Base-by-base conservation (phyloP, 2,888 invertebrate genomes). In the Diloba caeruleocephala region DNA sequence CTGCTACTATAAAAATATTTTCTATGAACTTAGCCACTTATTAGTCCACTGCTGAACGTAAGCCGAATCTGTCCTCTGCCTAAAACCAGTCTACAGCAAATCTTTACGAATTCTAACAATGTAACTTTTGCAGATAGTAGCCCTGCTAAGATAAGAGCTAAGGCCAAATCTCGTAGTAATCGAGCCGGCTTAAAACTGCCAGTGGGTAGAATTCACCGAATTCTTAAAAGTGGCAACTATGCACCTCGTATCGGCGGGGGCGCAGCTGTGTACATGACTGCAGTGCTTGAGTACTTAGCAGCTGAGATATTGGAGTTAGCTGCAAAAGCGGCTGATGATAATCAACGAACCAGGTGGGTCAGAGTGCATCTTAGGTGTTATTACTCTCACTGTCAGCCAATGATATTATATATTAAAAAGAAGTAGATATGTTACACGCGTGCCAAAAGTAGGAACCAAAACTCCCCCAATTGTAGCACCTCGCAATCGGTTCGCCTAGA, bases 281-380 rank as follows among this genome's bases (percentile, higher is more conserved):
- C 94, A n/a, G 95, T 95, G 0, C 89, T 96, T 81, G 96, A 96
- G 71, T 96, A 96, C 71, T 77, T 96, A 36, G 95, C 96, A 9
- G 96, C 96, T 56, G 96, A 97, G 91, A 94, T 96, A 9, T 78
- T 96, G 52, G 96, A 96, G 73, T 89, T 96, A 82, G 94, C 96
- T 3, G 95, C 95, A 5, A 96, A 96, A 68, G 95, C 95, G 10
- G 95, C 96, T 0, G 83, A 93, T 26, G 96, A 96, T 76, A 96
- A 96, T 85, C 95, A 96, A 72, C 96, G 95, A 83, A 93, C 94
- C 1, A 94, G 95, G 88, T 82, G 52, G 95, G 88, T 82, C 50
- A 31, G 17, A 44, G 26, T 34, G 33, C 5, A n/a, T n/a, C n/a
- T n/a, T n/a, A n/a, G n/a, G n/a, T n/a, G n/a, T n/a, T n/a, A n/a